A percentile compares a stretch with the other conserved stretches of the same genome.
These are phyloP conservation scores for Parazoanthus swiftii DNA, from an alignment of 92 coral and sea anemone genomes.

Conservation along the genomic window DNA sequence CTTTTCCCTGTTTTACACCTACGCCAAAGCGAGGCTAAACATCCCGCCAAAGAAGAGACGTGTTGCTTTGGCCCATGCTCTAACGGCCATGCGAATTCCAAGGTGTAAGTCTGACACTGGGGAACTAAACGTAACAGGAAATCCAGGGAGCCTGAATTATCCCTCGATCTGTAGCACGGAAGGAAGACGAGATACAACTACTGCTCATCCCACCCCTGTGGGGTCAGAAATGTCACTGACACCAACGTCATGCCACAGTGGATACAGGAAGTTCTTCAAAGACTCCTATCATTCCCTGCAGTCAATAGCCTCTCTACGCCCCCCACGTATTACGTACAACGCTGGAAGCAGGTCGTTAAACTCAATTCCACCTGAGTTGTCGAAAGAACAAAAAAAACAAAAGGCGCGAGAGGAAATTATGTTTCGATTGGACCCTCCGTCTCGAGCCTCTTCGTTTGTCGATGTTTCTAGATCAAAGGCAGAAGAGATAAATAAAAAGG, in stretches of 20 bases:
- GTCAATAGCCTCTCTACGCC: conserved; percentile 51
- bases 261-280: conserved; percentile 50
- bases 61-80: conserved; percentile 89
- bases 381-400: conserved; percentile 36
- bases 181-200: conserved; percentile 47
- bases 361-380: conserved; percentile 60
- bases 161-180: conserved; percentile 79
- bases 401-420: conserved; percentile 52
- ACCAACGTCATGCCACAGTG: conserved; percentile 39
- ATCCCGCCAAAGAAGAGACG: conserved; percentile 84
- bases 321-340: conserved; percentile 34
- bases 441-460: conserved; percentile 60
- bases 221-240: conserved; percentile 44
- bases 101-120: conserved; percentile 46
- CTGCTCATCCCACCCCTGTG: conserved; percentile 37
- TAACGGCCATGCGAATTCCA: conserved; percentile 85
- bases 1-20: conserved; percentile 93
- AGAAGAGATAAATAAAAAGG: conserved; percentile 3
- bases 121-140: conserved; percentile 17
- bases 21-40: conserved; percentile 98
- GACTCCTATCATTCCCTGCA: conserved; percentile 60
- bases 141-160: conserved; percentile 48
- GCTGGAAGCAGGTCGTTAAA: conserved; percentile 63
- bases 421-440: conserved; percentile 60
- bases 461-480: conserved; percentile 50